phyloP scores from a whole-genome alignment of 2,797 vertebrate species.

The Eutrigla gurnardus region DNA sequence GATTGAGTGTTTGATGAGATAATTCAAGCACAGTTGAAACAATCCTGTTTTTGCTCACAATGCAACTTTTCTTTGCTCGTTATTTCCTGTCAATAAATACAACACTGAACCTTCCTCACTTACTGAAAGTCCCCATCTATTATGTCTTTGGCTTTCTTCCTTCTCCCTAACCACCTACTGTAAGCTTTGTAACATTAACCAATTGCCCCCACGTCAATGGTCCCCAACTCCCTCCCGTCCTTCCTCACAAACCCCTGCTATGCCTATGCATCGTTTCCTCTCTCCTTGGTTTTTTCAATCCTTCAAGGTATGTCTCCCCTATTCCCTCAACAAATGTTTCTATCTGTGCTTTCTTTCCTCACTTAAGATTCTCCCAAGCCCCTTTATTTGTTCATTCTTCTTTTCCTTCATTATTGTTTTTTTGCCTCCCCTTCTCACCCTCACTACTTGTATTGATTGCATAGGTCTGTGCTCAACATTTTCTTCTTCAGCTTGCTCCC shows the following conservation, averaged over 20 bases:
- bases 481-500: constrained; percentile 24
- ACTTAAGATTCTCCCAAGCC: constrained; percentile 14
- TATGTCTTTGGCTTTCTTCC: constrained; percentile 13
- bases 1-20: constrained; percentile 44
- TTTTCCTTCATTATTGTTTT: constrained; percentile 32
- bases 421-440: constrained; percentile 10
- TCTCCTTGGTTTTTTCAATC: constrained; percentile 18
- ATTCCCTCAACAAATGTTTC: constrained; percentile 49
- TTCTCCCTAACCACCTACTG: constrained; percentile 22
- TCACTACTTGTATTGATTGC: constrained; percentile 33
- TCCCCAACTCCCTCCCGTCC: constrained; percentile 31
- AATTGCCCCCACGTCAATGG: constrained; percentile 11
- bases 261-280: constrained; percentile 4
- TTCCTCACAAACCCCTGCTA: constrained; percentile 24
- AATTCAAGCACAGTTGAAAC: constrained; percentile 49
- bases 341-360: constrained; percentile 18
- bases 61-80: neutral
- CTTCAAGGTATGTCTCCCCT: constrained; percentile 32
- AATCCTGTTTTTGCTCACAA: constrained; percentile 44
- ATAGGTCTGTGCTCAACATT: constrained; percentile 9
- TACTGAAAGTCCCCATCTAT: constrained; percentile 16
- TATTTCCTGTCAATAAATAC: neutral
- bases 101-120: constrained; percentile 4
- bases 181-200: constrained; percentile 54
- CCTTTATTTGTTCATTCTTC: constrained; percentile 31